Base-by-base conservation (phyloP, 2,888 invertebrate species). In the Polietes domitor region DNA sequence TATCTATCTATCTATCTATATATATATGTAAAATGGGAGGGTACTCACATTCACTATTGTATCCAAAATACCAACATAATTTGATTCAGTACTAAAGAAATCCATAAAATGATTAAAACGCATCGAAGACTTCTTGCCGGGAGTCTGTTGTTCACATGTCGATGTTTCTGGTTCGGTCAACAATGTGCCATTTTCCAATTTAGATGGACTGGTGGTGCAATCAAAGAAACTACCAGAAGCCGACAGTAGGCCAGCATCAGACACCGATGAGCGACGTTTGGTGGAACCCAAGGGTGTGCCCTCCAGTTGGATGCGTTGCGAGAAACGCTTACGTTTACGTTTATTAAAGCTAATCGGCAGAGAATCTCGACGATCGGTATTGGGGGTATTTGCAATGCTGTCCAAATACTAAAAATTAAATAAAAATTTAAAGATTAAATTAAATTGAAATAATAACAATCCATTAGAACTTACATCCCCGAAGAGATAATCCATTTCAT, bases 1-100 rank as follows among this genome's bases (percentile, higher is more conserved):
- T n/a, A n/a, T n/a, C n/a, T n/a, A n/a, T n/a, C n/a, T n/a, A n/a
- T n/a, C n/a, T n/a, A n/a, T n/a, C n/a, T n/a, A n/a, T n/a, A n/a
- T n/a, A n/a, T n/a, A n/a, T n/a, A n/a, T n/a, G n/a, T n/a, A n/a
- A n/a, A n/a, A n/a, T n/a, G n/a, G n/a, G n/a, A n/a, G n/a, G n/a
- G n/a, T n/a, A 84, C 94, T 93, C 92, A 97, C 98, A 92, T 95
- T 97, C 90, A 98, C 95, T 89, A 99, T 97, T 50, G 98, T 98
- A 88, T 97, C 95, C 88, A 99, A 94, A 90, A 99, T 98, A 84
- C 96, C 96, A 82, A 99, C 98, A 92, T 99, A 99, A 94, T 99
- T 99, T 82, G 96, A 96, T 93, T 99, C 99, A 0, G 99, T 99
- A 92, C 98, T 97, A 85, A 97, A 94, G 88, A 99, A 94, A 93